These are phyloP conservation scores for Tetheella fluctuosa DNA, from an alignment of 2,888 invertebrate species.

Conservation along the genomic window DNA sequence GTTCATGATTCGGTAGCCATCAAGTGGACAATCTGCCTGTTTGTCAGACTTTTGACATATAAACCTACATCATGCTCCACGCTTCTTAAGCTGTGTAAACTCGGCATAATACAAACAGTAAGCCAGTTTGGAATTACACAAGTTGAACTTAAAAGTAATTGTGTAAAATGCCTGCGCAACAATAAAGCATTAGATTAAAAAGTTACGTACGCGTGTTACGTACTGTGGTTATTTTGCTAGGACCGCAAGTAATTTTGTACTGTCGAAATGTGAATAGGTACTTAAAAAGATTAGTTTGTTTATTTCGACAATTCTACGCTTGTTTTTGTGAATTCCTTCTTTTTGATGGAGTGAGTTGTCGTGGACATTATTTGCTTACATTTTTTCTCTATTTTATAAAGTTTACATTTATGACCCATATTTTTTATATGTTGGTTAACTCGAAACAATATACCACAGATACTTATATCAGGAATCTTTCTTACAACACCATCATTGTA, in stretches of 20 bases:
- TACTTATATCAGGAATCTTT: too few species aligned
- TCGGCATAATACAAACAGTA: not conserved
- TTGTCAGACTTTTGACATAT: too few species aligned
- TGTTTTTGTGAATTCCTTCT: not conserved
- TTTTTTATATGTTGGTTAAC: too few species aligned
- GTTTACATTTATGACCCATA: too few species aligned
- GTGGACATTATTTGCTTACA: too few species aligned
- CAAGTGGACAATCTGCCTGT: too few species aligned
- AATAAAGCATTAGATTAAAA: slow-evolving; percentile 6
- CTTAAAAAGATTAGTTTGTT: not conserved
- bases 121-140: not conserved
- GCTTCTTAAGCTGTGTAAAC: not conserved
- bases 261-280: slow-evolving; percentile 16
- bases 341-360: too few species aligned
- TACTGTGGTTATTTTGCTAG: not conserved
- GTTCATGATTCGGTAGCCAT: too few species aligned
- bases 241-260: not conserved
- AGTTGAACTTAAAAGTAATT: slow-evolving; percentile 5
- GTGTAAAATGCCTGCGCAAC: not conserved
- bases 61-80: not conserved
- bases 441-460: too few species aligned
- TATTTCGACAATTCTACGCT: not conserved
- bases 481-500: too few species aligned
- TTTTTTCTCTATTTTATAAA: too few species aligned
- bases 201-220: not conserved